Evolutionary conservation across 2,888 invertebrate genomes (phyloP).

Genomic region (Apantesis nais): DNA sequence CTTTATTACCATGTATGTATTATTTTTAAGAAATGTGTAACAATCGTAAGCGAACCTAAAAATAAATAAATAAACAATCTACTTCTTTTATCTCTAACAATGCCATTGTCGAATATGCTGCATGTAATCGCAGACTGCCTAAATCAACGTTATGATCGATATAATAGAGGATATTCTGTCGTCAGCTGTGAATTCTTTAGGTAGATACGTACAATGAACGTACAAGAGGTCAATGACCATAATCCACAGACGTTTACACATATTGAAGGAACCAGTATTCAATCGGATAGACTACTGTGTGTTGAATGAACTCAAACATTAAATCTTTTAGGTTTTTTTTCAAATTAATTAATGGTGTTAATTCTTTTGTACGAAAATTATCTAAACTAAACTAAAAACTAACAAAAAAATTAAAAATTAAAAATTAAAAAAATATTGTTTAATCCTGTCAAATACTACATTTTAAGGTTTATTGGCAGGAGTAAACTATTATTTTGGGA

Average conservation of each 20-base stretch:
- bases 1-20: too few species aligned
- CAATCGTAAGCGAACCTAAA: too few species aligned
- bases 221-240: conserved; percentile 9
- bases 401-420: too few species aligned
- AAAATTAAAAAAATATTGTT: too few species aligned
- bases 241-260: background rate
- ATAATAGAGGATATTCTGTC: background rate
- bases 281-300: background rate
- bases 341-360: background rate
- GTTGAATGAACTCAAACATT: background rate
- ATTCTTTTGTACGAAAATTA: background rate
- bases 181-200: background rate
- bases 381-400: too few species aligned
- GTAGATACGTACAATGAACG: conserved; percentile 5
- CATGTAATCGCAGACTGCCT: background rate
- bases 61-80: background rate
- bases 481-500: too few species aligned
- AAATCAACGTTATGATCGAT: background rate
- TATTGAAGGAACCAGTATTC: conserved; percentile 1
- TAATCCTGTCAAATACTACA: too few species aligned
- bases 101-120: background rate
- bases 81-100: background rate
- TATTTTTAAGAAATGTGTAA: too few species aligned
- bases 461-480: too few species aligned
- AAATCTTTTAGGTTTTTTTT: background rate